phyloP scores from a whole-genome alignment of 1,140 invertebrate genomes.

The Anastrepha ludens region DNA sequence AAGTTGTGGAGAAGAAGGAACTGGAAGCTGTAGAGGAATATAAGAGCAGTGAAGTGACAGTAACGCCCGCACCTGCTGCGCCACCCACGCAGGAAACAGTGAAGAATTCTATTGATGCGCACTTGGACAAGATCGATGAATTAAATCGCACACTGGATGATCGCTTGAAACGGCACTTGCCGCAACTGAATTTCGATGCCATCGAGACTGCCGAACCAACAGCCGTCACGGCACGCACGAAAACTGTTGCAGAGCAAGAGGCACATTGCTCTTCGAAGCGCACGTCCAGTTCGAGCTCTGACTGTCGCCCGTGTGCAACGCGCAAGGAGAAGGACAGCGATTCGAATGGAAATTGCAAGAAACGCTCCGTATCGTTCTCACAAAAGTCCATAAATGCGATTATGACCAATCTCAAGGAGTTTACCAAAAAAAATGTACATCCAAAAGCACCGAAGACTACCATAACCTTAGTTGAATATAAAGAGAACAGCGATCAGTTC shows the following conservation, averaged over 20 bases:
- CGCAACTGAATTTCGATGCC: slow-evolving; percentile 63
- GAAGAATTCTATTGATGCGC: slow-evolving; percentile 70
- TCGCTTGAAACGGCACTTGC: slow-evolving; percentile 66
- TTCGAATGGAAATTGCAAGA: slow-evolving; percentile 62
- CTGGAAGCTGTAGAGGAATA: slow-evolving; percentile 29
- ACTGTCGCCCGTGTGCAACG: slow-evolving; percentile 60
- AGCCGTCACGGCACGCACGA: slow-evolving; percentile 57
- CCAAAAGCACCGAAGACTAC: slow-evolving; percentile 60
- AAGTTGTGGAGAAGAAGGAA: slow-evolving; percentile 16
- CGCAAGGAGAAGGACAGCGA: slow-evolving; percentile 57
- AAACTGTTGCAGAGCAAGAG: slow-evolving; percentile 33
- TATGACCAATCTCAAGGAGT: slow-evolving; percentile 70
- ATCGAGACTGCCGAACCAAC: slow-evolving; percentile 63
- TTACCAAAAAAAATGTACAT: slow-evolving; percentile 67
- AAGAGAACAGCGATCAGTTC: slow-evolving; percentile 52
- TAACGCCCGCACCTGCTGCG: not conserved
- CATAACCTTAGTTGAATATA: slow-evolving; percentile 33
- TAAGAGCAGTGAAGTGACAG: not conserved
- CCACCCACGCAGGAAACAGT: not conserved
- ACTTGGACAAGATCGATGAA: slow-evolving; percentile 70
- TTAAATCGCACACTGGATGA: slow-evolving; percentile 68
- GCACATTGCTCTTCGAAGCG: slow-evolving; percentile 60
- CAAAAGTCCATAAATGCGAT: slow-evolving; percentile 71
- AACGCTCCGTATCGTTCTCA: slow-evolving; percentile 69
- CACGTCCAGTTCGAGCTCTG: slow-evolving; percentile 68